A percentile compares a stretch with the other conserved stretches of the same genome.
These are phyloP conservation scores for Alfaro cultratus DNA, from an alignment of 2,797 vertebrate species.

Conservation along the genomic window DNA sequence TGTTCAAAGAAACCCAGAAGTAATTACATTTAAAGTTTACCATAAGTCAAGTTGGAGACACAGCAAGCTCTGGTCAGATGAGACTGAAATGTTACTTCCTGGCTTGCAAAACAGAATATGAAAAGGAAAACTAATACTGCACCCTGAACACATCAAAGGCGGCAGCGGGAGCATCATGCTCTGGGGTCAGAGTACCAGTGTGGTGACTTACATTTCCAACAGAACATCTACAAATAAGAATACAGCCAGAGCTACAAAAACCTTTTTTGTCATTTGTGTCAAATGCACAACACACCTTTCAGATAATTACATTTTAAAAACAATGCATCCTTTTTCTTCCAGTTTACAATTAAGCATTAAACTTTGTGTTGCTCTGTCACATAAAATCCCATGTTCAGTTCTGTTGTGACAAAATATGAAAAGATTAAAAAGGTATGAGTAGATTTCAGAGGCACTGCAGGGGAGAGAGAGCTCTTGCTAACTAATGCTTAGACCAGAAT, in stretches of 20 bases:
- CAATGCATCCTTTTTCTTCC: neutral
- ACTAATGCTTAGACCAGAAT: slow-evolving; percentile 3
- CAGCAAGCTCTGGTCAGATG: neutral
- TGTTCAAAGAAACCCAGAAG: neutral
- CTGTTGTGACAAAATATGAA: neutral
- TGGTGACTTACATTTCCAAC: neutral
- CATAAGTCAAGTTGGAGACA: neutral
- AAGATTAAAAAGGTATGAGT: neutral
- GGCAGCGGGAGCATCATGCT: neutral
- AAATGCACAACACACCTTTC: neutral
- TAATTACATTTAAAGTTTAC: neutral
- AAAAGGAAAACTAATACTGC: neutral
- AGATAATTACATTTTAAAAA: neutral
- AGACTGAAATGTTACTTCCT: neutral
- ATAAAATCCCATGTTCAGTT: neutral
- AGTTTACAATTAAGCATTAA: neutral
- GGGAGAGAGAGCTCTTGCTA: neutral
- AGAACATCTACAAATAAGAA: neutral
- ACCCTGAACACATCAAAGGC: neutral
- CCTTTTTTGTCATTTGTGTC: neutral
- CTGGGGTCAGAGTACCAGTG: neutral
- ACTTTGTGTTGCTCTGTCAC: neutral
- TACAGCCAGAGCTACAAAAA: neutral
- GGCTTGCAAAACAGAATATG: neutral
- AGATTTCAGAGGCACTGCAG: neutral